phyloP scores from a whole-genome alignment of 2,888 invertebrate genomes.

The Timandra comae region DNA sequence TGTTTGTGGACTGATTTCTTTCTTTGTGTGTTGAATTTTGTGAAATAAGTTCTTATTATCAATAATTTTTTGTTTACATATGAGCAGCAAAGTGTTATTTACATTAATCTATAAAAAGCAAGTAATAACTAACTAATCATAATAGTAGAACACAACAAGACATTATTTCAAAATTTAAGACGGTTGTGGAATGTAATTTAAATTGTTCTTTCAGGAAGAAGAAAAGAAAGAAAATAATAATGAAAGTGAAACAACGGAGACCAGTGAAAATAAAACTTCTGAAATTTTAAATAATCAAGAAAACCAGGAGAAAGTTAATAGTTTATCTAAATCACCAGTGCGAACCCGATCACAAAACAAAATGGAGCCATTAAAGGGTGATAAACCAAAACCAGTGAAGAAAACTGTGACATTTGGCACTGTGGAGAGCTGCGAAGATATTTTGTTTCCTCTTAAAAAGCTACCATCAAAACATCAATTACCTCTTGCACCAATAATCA shows the following conservation, averaged over 20 bases:
- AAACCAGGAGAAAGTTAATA: slow-evolving; percentile 34
- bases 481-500: slow-evolving; percentile 79
- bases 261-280: slow-evolving; percentile 44
- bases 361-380: slow-evolving; percentile 64
- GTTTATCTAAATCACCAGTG: slow-evolving; percentile 59
- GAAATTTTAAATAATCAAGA: slow-evolving; percentile 38
- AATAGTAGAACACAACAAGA: no score
- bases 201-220: slow-evolving; percentile 68
- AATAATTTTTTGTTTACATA: no score
- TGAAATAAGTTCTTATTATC: no score
- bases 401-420: slow-evolving; percentile 81
- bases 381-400: slow-evolving; percentile 72
- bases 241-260: slow-evolving; percentile 48
- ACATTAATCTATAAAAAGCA: no score
- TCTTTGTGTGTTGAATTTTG: no score
- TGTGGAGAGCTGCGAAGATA: slow-evolving; percentile 79
- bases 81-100: no score
- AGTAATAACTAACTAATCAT: no score
- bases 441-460: slow-evolving; percentile 73
- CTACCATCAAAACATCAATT: slow-evolving; percentile 77
- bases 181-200: no score
- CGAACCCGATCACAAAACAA: slow-evolving; percentile 70
- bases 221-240: slow-evolving; percentile 72
- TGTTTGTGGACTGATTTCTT: no score
- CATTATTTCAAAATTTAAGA: no score